Base-by-base conservation (phyloP, 2,888 invertebrate genomes). In the Alloscopus bannaensis region DNA sequence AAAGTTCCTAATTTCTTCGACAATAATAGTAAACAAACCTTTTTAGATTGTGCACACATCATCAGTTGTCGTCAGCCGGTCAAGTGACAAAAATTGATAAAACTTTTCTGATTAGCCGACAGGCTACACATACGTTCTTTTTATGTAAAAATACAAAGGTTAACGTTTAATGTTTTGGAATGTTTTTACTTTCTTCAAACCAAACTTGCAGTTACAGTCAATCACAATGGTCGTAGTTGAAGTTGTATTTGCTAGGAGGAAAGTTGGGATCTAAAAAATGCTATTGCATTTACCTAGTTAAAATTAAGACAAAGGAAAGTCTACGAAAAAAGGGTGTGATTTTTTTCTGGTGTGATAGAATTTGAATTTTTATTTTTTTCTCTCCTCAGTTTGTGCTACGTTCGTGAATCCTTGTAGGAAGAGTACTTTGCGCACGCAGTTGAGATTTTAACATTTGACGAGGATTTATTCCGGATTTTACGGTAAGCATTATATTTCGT, bases 301-400 rank as follows among this genome's bases (percentile, higher is more conserved):
- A 16, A 1, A 31, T 31, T 59, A 31, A 31, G 59, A 59, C 59
- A 59, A 36, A 31, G 31, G 31, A 3, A 13, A 28, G 28, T 8
- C 24, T 24, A 11, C 36, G 36, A 13, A 8, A 36, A 36, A 36
- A 8, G 36, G 29, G 40, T 55, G 40, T 13, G n/a, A 55, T n/a
- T 28, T 45, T 18, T 45, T 70, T 70, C 26, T 24, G 71, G 50
- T 60, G 71, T 71, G 31, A 71, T 36, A 59, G 42, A 72, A 42
- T 52, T 28, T 52, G 16, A 59, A 31, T 64, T 72, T 73, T 73
- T 50, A 36, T 65, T 73, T 31, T 73, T 73, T 71, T 71, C 50
- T 26, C 24, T n/a, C 42, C 59, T 73, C 52, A 73, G 73, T 73
- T 57, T 73, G 73, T 73, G 73, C 73, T 73, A 45, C 73, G 65